Conservation (phyloP, 2,888 invertebrate species). For the Laspeyria flexula region DNA sequence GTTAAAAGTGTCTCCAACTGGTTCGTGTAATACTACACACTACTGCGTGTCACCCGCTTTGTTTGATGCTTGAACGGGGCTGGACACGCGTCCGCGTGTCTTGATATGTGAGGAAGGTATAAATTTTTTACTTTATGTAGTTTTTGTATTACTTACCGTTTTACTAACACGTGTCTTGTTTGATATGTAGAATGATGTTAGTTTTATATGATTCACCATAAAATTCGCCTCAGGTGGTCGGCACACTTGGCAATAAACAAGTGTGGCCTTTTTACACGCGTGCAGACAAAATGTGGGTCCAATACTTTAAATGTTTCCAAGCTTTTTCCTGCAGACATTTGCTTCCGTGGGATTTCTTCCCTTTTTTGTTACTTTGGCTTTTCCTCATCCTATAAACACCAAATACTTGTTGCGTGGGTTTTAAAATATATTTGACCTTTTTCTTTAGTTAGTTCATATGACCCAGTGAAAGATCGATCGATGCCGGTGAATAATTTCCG, state of each 20-base stretch:
- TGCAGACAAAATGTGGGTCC: constrained; percentile 18
- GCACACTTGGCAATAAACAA: constrained; percentile 23
- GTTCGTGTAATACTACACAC: too few relatives aligned
- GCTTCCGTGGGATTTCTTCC: constrained; percentile 21
- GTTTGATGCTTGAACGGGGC: too few relatives aligned
- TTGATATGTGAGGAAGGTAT: too few relatives aligned
- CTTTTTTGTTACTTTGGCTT: constrained; percentile 15
- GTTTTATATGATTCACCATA: too few relatives aligned
- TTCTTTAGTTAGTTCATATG: background rate
- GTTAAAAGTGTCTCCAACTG: too few relatives aligned
- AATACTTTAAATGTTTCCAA: constrained; percentile 22
- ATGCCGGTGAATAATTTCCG: constrained; percentile 25
- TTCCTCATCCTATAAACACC: constrained; percentile 9
- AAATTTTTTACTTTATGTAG: too few relatives aligned
- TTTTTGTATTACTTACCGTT: too few relatives aligned
- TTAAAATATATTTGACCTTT: constrained; percentile 1
- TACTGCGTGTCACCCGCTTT: too few relatives aligned
- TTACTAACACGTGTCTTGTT: too few relatives aligned
- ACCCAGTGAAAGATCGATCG: constrained; percentile 11
- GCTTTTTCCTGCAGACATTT: constrained; percentile 35
- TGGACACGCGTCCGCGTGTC: too few relatives aligned
- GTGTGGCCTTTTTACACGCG: constrained; percentile 18
- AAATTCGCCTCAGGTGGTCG: constrained; percentile 12
- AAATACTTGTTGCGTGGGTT: constrained; percentile 28
- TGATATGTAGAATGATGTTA: too few relatives aligned